Conservation (phyloP, 2,113 vertebrate genomes). For the Probosciger aterrimus region DNA sequence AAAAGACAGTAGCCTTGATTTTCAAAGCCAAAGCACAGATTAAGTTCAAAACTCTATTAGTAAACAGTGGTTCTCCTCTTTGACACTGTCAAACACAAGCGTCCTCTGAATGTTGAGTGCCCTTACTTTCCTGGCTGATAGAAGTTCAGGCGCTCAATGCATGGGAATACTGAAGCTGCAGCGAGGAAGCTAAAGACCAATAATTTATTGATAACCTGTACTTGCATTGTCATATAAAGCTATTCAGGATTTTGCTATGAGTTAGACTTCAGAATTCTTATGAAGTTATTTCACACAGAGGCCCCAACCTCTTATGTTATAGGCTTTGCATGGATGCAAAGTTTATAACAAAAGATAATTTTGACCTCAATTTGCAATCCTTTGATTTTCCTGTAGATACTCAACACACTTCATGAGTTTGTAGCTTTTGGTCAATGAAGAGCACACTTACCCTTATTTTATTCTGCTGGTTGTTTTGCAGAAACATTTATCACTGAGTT, state of each 20-base stretch:
- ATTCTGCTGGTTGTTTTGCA: not conserved
- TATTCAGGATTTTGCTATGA: not conserved
- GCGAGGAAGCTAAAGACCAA: not conserved
- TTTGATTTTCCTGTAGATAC: not conserved
- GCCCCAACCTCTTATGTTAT: not conserved
- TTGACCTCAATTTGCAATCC: not conserved
- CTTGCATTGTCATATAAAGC: not conserved
- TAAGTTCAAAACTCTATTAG: not conserved
- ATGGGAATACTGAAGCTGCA: not conserved
- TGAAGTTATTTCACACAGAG: not conserved
- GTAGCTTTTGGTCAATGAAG: not conserved
- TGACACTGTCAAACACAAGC: not conserved
- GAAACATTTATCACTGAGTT: not conserved
- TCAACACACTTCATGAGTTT: not conserved
- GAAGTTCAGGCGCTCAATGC: not conserved
- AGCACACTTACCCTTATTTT: not conserved
- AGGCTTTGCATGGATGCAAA: not conserved
- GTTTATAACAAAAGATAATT: not conserved
- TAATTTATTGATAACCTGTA: not conserved
- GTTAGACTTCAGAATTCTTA: not conserved
- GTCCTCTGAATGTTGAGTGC: not conserved
- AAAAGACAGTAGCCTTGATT: constrained; percentile 8
- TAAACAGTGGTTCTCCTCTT: not conserved
- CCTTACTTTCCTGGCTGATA: not conserved
- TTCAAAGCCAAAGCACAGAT: not conserved